These are phyloP conservation scores for Varecia variegata DNA, from an alignment of 2,797 vertebrate genomes.

Conservation along the genomic window DNA sequence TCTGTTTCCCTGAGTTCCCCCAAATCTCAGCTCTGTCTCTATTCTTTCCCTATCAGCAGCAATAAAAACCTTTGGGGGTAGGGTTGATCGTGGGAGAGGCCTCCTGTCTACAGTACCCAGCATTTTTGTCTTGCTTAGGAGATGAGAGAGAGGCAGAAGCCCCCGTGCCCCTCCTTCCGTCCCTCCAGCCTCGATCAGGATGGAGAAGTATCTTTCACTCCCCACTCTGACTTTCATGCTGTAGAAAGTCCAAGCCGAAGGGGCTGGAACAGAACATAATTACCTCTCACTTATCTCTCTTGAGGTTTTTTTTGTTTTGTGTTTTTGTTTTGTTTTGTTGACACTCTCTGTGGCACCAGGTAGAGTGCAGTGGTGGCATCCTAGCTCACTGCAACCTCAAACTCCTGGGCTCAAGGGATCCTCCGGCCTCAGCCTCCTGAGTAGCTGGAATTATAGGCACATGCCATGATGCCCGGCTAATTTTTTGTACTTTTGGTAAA, in stretches of 20 bases:
- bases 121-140: not conserved
- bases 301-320: not conserved
- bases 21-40: not conserved
- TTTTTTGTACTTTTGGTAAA: not conserved
- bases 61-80: not conserved
- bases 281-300: not conserved
- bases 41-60: not conserved
- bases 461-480: fast-evolving
- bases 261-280: not conserved
- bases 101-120: not conserved
- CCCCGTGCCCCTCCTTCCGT: not conserved
- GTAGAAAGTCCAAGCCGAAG: not conserved
- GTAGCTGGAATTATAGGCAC: no score
- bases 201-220: not conserved
- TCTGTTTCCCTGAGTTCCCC: not conserved
- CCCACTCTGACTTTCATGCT: not conserved
- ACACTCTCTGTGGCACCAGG: not conserved
- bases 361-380: not conserved
- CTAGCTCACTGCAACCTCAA: not conserved
- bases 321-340: not conserved
- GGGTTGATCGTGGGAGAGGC: not conserved
- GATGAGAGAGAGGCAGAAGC: not conserved
- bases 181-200: not conserved
- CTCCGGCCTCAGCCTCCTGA: not conserved
- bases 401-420: not conserved